phyloP scores from a whole-genome alignment of 2,888 invertebrate genomes.

The Cephus sareptanus region DNA sequence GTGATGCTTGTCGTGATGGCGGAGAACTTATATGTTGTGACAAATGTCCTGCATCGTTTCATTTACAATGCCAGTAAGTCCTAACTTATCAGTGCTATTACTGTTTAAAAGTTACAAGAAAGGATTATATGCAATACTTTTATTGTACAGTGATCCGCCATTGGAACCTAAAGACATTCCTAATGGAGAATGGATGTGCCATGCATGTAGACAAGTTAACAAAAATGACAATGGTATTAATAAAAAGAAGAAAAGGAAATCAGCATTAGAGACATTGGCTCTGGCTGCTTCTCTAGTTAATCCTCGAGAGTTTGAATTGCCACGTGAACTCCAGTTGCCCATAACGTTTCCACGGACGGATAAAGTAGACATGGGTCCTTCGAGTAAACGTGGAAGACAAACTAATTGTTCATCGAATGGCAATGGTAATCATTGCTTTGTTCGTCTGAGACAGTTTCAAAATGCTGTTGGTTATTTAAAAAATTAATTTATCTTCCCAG shows the following conservation, averaged over 20 bases:
- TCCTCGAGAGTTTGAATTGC: slow-evolving; percentile 90
- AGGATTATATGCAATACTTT: slow-evolving; percentile 10
- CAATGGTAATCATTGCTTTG: slow-evolving; percentile 42
- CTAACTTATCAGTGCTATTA: not conserved
- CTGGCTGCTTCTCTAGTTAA: slow-evolving; percentile 87
- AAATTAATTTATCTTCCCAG: slow-evolving; percentile 52
- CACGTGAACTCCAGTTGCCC: slow-evolving; percentile 81
- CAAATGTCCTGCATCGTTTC: slow-evolving; percentile 95
- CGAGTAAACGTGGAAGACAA: slow-evolving; percentile 55
- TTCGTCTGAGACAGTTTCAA: not conserved
- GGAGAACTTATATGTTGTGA: slow-evolving; percentile 97
- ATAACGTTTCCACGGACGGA: slow-evolving; percentile 86
- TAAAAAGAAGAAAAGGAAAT: slow-evolving; percentile 54
- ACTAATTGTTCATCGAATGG: slow-evolving; percentile 33
- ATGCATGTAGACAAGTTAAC: slow-evolving; percentile 76
- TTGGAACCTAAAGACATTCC: slow-evolving; percentile 91
- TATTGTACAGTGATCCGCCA: slow-evolving; percentile 85
- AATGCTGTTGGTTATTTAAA: slow-evolving; percentile 1
- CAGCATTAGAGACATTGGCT: slow-evolving; percentile 81
- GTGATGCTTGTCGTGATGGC: slow-evolving; percentile 94
- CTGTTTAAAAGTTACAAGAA: not conserved
- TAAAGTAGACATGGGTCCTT: slow-evolving; percentile 70
- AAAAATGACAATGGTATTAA: slow-evolving; percentile 48
- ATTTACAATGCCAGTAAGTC: slow-evolving; percentile 93
- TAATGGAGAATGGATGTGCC: slow-evolving; percentile 91